Percentiles rank a stretch among this genome's conserved stretches.
phyloP scores from a whole-genome alignment of 2,113 vertebrate genomes.

The Megaptera novaeangliae region DNA sequence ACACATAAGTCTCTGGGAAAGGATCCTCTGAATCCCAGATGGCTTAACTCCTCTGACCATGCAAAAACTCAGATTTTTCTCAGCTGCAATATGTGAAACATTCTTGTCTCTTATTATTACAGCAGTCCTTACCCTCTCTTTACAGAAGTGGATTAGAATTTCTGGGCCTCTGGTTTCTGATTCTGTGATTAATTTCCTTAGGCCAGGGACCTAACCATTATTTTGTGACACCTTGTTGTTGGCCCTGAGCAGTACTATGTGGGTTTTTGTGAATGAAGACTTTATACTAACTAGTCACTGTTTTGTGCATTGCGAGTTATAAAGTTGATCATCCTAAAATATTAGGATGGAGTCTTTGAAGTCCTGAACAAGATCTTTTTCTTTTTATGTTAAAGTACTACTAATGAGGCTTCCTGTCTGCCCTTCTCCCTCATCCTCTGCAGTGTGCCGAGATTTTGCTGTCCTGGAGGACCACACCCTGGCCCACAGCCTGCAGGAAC shows the following conservation, averaged over 20 bases:
- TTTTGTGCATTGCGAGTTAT: not conserved
- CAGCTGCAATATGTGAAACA: not conserved
- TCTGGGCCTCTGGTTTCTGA: not conserved
- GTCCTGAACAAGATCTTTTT: not conserved
- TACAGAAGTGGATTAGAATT: not conserved
- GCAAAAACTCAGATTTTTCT: not conserved
- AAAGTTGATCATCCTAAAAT: not conserved
- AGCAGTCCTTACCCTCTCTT: not conserved
- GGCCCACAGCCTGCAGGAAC: constrained; percentile 96
- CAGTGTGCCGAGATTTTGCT: constrained; percentile 95
- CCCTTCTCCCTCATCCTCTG: not conserved
- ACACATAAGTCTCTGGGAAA: not conserved
- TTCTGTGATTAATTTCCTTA: not conserved
- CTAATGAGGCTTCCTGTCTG: not conserved
- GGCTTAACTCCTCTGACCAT: not conserved
- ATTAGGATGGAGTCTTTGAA: not conserved
- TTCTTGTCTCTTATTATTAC: not conserved
- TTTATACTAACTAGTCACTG: not conserved
- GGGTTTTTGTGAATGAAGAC: not conserved
- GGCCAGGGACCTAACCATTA: not conserved
- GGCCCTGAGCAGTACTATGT: not conserved
- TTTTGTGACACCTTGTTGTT: not conserved
- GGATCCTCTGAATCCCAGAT: not conserved
- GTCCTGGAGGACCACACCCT: constrained; percentile 95
- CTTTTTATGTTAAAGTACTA: not conserved